Conservation (phyloP, 2,113 vertebrate species). For the Emberiza fucata region DNA sequence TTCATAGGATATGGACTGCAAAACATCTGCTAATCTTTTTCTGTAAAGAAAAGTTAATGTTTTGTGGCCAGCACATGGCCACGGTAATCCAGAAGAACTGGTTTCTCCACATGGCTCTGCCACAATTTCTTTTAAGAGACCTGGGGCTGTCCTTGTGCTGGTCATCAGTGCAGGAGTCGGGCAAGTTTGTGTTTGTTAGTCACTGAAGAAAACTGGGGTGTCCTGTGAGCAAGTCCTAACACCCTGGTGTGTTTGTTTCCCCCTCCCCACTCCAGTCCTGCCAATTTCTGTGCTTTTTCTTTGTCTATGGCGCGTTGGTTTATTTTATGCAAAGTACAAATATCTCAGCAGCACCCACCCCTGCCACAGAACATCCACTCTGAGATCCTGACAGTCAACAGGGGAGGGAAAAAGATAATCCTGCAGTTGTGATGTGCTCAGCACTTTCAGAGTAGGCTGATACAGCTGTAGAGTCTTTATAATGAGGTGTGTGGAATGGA, state of each 20-base stretch:
- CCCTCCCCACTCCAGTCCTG: accelerated
- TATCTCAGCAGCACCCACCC: neutral
- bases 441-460: neutral
- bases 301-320: neutral
- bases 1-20: neutral
- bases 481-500: neutral
- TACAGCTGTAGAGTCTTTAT: neutral
- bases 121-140: neutral
- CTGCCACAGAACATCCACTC: neutral
- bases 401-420: neutral
- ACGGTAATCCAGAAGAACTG: neutral
- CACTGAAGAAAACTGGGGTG: neutral
- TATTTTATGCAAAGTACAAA: neutral
- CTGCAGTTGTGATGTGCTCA: neutral
- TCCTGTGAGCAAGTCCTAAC: neutral
- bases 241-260: neutral
- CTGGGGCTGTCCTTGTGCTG: neutral
- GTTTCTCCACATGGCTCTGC: slow-evolving; percentile 19
- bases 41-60: neutral
- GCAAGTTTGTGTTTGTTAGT: neutral
- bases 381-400: neutral
- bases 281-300: neutral
- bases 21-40: neutral
- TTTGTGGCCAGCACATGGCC: neutral
- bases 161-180: neutral